A percentile compares a stretch with the other conserved stretches of the same genome.
Evolutionary conservation across 2,797 vertebrate species (phyloP).

Genomic region (Fistularia commersonii): DNA sequence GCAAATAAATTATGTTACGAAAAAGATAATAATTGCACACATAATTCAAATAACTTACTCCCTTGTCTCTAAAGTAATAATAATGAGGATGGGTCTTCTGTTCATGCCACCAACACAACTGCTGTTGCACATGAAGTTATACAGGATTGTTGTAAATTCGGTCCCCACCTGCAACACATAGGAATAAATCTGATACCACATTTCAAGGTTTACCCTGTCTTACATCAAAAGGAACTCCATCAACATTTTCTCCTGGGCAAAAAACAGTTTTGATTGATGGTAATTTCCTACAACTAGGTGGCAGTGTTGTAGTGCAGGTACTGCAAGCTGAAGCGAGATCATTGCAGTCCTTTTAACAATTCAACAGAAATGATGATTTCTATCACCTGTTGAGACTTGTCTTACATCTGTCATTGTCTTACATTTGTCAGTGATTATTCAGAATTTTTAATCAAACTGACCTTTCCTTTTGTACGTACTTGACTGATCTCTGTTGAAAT

Average conservation of each 20-base stretch:
- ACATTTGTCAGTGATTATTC: slow-evolving; percentile 15
- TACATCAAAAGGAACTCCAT: no score
- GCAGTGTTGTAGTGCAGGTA: slow-evolving; percentile 23
- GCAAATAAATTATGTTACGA: background rate
- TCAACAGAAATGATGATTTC: slow-evolving; percentile 24
- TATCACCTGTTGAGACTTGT: slow-evolving; percentile 34
- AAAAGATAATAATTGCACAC: background rate
- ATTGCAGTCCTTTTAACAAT: slow-evolving; percentile 20
- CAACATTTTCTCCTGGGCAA: background rate
- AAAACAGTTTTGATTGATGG: background rate
- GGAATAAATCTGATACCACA: background rate
- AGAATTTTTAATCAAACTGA: no score
- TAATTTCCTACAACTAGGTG: slow-evolving; percentile 17
- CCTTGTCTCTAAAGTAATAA: slow-evolving; percentile 93
- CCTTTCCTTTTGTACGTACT: no score
- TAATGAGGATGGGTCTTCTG: slow-evolving; percentile 95
- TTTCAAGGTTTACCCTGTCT: background rate
- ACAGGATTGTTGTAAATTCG: slow-evolving; percentile 96
- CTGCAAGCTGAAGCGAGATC: background rate
- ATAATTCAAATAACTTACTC: slow-evolving; percentile 81
- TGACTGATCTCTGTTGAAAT: no score
- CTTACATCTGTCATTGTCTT: slow-evolving; percentile 16
- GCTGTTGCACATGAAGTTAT: slow-evolving; percentile 99
- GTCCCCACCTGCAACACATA: slow-evolving; percentile 87
- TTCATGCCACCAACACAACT: slow-evolving; percentile 99